Evolutionary conservation across 2,888 invertebrate genomes (phyloP).

Genomic region (Chrysolina americana): DNA sequence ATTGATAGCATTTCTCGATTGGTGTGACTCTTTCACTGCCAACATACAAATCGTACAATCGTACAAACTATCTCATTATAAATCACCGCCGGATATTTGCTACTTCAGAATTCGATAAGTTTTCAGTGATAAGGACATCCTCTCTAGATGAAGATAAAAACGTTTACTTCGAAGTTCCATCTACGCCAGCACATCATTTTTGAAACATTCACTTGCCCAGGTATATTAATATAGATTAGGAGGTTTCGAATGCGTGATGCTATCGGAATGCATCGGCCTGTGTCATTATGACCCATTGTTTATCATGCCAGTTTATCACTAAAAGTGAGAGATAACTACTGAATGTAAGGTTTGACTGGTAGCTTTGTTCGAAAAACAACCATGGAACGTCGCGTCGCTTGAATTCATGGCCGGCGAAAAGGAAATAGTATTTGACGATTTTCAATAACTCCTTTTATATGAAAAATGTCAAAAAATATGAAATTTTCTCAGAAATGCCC

Average conservation of each 20-base stretch:
- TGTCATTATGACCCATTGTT: slow-evolving; percentile 65
- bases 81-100: slow-evolving; percentile 28
- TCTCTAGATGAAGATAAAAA: slow-evolving; percentile 62
- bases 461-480: too few species aligned
- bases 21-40: not conserved
- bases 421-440: too few species aligned
- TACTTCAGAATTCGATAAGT: slow-evolving; percentile 60
- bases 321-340: slow-evolving; percentile 44
- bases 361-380: slow-evolving; percentile 11
- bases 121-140: slow-evolving; percentile 64
- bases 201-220: slow-evolving; percentile 29
- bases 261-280: slow-evolving; percentile 62
- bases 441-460: too few species aligned
- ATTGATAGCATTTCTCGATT: not conserved
- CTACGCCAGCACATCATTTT: slow-evolving; percentile 6
- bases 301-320: slow-evolving; percentile 58
- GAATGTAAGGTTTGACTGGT: slow-evolving; percentile 14
- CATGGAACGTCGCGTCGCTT: not conserved
- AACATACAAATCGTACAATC: slow-evolving; percentile 6
- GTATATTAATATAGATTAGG: slow-evolving; percentile 31
- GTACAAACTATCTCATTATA: slow-evolving; percentile 18
- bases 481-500: too few species aligned
- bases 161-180: slow-evolving; percentile 23
- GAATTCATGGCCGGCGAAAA: too few species aligned
- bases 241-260: slow-evolving; percentile 45